These are phyloP conservation scores for Cassiopea andromeda DNA, from an alignment of 30 jellyfish, hydroid and myxozoan species.

Conservation along the genomic window DNA sequence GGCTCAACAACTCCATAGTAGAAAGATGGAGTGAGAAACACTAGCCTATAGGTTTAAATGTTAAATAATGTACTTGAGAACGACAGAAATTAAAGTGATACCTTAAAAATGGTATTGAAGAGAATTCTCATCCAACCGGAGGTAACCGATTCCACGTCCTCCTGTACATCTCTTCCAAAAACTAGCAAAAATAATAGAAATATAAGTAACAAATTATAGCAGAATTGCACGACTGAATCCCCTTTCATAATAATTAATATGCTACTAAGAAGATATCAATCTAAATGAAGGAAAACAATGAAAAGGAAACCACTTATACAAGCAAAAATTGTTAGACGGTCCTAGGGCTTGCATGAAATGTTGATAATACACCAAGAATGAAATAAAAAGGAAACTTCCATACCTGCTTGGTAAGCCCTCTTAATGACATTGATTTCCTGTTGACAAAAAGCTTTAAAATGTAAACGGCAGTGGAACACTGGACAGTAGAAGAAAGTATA, in stretches of 20 bases:
- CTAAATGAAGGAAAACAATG: background rate
- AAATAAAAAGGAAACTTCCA: background rate
- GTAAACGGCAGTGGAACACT: background rate
- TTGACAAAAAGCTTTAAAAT: background rate
- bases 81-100: background rate
- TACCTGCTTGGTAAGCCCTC: constrained; percentile 91
- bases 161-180: constrained; percentile 82
- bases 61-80: no score
- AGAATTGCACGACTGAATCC: background rate
- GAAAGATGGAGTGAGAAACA: no score
- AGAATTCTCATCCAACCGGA: constrained; percentile 80
- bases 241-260: background rate
- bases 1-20: no score
- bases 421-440: constrained; percentile 88
- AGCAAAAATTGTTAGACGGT: background rate
- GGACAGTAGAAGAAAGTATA: background rate
- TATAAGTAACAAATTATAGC: background rate
- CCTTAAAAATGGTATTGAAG: constrained; percentile 73
- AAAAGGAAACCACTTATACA: no score
- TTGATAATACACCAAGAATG: no score
- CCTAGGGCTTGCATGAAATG: background rate
- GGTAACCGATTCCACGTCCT: constrained; percentile 65
- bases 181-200: constrained; percentile 36
- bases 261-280: background rate
- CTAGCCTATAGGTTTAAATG: no score